Conservation (phyloP, 2,888 invertebrate species). For the Trissonchulus latispiculum region DNA sequence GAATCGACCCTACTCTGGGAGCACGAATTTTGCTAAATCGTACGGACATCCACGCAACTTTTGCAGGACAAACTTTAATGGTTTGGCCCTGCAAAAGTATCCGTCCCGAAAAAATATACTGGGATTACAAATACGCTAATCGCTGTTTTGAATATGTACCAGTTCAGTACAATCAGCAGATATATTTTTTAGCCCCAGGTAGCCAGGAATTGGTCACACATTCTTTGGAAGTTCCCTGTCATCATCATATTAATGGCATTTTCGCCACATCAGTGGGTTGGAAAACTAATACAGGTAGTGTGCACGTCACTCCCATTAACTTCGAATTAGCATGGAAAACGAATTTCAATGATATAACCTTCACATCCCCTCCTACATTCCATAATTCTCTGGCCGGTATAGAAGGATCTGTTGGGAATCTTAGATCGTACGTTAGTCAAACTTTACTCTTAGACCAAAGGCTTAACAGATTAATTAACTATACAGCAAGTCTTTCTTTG, state of each 20-base stretch:
- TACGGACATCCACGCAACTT: constrained; percentile 8
- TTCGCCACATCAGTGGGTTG: background rate
- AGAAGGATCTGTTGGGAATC: no score
- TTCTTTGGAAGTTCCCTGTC: constrained; percentile 1
- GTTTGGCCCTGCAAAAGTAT: constrained; percentile 7
- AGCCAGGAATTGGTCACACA: background rate
- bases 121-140: constrained; percentile 13
- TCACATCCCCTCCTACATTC: no score
- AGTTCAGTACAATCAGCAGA: background rate
- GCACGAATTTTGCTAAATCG: constrained; percentile 10
- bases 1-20: constrained; percentile 15
- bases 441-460: no score
- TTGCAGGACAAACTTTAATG: constrained; percentile 19
- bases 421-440: no score
- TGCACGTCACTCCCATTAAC: background rate
- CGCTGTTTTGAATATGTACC: constrained; percentile 18
- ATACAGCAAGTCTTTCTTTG: background rate
- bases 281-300: background rate
- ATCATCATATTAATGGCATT: constrained; percentile 2
- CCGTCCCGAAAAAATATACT: background rate
- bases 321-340: background rate
- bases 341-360: no score
- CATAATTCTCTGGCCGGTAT: no score
- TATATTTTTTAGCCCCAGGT: constrained; percentile 14
- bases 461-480: background rate